phyloP scores from a whole-genome alignment of 2,797 vertebrate species.

The Tympanoctomys barrerae region DNA sequence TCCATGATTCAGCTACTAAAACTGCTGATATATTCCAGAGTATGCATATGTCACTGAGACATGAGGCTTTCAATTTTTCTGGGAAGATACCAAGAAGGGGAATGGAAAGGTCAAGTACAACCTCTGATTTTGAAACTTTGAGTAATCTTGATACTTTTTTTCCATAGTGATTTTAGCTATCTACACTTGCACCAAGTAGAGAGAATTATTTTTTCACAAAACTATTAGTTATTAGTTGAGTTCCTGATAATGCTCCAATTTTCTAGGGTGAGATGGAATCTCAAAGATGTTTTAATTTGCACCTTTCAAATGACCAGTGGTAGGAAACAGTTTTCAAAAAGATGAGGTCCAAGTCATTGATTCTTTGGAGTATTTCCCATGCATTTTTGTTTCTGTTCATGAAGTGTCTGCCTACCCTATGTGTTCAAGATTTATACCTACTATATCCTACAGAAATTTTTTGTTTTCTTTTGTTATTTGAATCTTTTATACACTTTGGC shows the following conservation, averaged over 20 bases:
- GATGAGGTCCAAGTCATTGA: no score
- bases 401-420: no score
- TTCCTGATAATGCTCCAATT: neutral
- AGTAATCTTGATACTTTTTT: neutral
- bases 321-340: no score
- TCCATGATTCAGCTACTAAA: neutral
- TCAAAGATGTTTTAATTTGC: no score
- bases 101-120: neutral
- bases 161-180: neutral
- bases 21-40: neutral
- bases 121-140: neutral
- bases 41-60: neutral
- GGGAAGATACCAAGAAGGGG: neutral
- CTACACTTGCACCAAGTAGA: neutral
- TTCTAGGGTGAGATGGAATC: neutral
- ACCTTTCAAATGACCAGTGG: no score
- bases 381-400: no score
- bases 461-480: neutral
- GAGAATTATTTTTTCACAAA: neutral
- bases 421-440: no score
- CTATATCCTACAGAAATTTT: neutral
- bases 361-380: no score
- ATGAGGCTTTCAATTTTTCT: neutral
- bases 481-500: no score
- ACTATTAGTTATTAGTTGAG: neutral